phyloP scores from a whole-genome alignment of 1,140 invertebrate genomes.

The Chlorops oryzae region DNA sequence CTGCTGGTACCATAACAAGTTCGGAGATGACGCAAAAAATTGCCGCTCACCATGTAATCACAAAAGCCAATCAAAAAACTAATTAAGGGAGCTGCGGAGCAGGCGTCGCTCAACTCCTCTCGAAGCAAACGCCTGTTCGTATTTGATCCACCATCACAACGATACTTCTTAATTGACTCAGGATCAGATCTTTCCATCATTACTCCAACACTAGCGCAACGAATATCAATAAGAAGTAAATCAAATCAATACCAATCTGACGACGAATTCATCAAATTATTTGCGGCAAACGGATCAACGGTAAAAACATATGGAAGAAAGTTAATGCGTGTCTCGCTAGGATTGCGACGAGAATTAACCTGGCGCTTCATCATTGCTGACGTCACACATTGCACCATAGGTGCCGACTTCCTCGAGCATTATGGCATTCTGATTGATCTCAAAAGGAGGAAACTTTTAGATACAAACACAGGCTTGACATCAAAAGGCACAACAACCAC shows the following conservation, averaged over 20 bases:
- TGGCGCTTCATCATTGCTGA: conserved; percentile 7
- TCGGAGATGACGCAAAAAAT: too few species aligned
- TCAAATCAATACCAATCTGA: too few species aligned
- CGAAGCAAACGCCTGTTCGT: too few species aligned
- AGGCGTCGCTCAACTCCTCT: too few species aligned
- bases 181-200: conserved; percentile 8
- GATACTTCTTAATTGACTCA: conserved; percentile 11
- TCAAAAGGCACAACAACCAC: neutral
- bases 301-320: neutral
- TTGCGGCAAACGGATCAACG: neutral
- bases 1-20: too few species aligned
- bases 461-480: neutral
- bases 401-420: neutral
- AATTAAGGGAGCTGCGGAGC: too few species aligned
- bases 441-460: neutral
- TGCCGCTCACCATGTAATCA: too few species aligned
- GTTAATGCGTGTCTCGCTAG: neutral
- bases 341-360: neutral
- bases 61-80: too few species aligned
- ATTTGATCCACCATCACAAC: too few species aligned
- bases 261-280: too few species aligned
- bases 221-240: too few species aligned
- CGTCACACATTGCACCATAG: neutral
- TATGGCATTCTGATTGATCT: neutral
- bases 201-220: neutral